Conservation (phyloP, 2,113 vertebrate genomes). For the Spea bombifrons region DNA sequence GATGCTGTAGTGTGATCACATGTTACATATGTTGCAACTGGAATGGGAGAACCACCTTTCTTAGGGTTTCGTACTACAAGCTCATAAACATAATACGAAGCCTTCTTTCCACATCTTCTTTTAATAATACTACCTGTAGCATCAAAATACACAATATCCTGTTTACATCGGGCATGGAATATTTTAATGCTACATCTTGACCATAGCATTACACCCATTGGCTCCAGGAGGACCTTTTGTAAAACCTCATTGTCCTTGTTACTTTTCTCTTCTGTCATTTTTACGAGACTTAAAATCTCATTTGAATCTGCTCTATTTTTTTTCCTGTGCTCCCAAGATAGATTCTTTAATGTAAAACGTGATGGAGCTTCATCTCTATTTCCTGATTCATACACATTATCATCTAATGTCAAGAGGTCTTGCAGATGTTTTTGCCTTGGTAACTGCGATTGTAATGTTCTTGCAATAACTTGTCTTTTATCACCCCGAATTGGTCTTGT, state of each 20-base stretch:
- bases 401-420: background rate
- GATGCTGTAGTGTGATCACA: background rate
- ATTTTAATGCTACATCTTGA: no score
- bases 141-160: no score
- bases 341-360: background rate
- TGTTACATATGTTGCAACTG: background rate
- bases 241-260: background rate
- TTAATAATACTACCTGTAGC: no score
- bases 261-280: background rate
- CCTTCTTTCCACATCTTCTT: background rate
- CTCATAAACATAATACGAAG: background rate
- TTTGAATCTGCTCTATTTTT: background rate
- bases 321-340: background rate
- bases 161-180: no score
- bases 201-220: no score
- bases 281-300: background rate
- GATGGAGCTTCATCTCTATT: slow-evolving; percentile 10
- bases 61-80: background rate
- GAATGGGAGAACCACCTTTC: slow-evolving; percentile 2
- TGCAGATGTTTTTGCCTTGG: slow-evolving; percentile 3
- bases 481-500: background rate
- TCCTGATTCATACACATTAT: background rate
- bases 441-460: background rate
- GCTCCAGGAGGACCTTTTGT: no score
- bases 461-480: background rate